phyloP scores from a whole-genome alignment of 2,797 vertebrate species.

The Echeneis naucrates region DNA sequence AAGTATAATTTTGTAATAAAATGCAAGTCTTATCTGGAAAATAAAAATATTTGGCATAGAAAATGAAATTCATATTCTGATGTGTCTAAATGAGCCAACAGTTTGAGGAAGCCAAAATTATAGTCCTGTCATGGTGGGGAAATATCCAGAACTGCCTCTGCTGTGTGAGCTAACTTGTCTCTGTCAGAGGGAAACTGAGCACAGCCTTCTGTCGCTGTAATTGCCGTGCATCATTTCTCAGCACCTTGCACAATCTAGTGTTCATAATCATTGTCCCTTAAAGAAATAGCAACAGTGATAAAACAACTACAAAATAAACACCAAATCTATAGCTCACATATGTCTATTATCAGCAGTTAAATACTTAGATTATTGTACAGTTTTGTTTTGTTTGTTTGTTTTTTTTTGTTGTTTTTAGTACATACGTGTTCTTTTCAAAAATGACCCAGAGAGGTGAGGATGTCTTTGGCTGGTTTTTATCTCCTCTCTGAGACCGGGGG shows the following conservation, averaged over 20 bases:
- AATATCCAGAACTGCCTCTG: background rate
- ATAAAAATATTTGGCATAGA: conserved; percentile 38
- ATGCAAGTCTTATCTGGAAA: conserved; percentile 1
- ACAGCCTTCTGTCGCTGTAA: conserved; percentile 50
- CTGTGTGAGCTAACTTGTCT: background rate
- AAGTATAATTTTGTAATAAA: conserved; percentile 12
- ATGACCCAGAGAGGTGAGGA: conserved; percentile 42
- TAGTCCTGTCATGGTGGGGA: background rate
- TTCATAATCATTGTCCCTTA: conserved; percentile 24
- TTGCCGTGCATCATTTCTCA: conserved; percentile 25
- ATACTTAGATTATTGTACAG: conserved; percentile 57
- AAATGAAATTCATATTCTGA: conserved; percentile 5
- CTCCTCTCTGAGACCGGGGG: conserved; percentile 25
- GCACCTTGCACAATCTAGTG: conserved; percentile 42
- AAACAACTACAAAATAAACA: conserved; percentile 43
- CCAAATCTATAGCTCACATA: conserved; percentile 28
- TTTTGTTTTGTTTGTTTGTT: too few relatives aligned
- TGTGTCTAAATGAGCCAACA: conserved; percentile 6
- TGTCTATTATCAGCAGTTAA: conserved; percentile 46
- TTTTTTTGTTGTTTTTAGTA: conserved; percentile 8
- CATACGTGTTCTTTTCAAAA: conserved; percentile 45
- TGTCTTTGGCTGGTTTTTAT: conserved; percentile 25
- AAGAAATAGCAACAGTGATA: conserved; percentile 26
- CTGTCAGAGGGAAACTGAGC: conserved; percentile 9
- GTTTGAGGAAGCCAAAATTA: background rate